phyloP scores from a whole-genome alignment of 2,797 vertebrate species.

The Silurus lanzhouensis region DNA sequence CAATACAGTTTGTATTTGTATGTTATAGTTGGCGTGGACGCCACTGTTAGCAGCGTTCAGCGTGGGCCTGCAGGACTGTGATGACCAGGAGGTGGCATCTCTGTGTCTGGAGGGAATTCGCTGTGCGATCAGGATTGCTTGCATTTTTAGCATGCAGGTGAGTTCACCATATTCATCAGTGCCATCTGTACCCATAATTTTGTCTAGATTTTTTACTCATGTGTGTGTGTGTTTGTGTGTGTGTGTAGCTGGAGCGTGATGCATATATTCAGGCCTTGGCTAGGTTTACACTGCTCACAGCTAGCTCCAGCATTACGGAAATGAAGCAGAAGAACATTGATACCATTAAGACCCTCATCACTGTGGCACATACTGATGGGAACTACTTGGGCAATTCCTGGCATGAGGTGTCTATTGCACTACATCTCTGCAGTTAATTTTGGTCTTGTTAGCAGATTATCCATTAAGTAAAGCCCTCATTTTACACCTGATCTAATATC shows the following conservation, averaged over 20 bases:
- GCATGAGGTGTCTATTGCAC: slow-evolving; percentile 85
- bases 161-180: slow-evolving; percentile 34
- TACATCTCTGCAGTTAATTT: background rate
- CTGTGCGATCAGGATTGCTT: slow-evolving; percentile 91
- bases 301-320: slow-evolving; percentile 96
- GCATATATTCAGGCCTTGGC: slow-evolving; percentile 97
- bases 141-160: slow-evolving; percentile 97
- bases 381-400: slow-evolving; percentile 98
- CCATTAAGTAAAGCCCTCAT: background rate
- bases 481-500: background rate
- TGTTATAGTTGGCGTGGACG: slow-evolving; percentile 90
- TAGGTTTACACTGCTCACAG: slow-evolving; percentile 93
- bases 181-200: background rate
- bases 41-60: slow-evolving; percentile 93
- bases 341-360: slow-evolving; percentile 98
- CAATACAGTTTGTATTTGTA: background rate
- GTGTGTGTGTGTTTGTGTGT: too few species aligned
- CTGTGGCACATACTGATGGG: slow-evolving; percentile 96
- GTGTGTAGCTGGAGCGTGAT: slow-evolving; percentile 87
- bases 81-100: slow-evolving; percentile 91
- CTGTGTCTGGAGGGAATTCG: slow-evolving; percentile 94
- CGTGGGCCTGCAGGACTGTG: slow-evolving; percentile 94
- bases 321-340: slow-evolving; percentile 99
- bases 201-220: background rate
- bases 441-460: background rate